Conservation (phyloP, 2,113 vertebrate species). For the Scalopus aquaticus region DNA sequence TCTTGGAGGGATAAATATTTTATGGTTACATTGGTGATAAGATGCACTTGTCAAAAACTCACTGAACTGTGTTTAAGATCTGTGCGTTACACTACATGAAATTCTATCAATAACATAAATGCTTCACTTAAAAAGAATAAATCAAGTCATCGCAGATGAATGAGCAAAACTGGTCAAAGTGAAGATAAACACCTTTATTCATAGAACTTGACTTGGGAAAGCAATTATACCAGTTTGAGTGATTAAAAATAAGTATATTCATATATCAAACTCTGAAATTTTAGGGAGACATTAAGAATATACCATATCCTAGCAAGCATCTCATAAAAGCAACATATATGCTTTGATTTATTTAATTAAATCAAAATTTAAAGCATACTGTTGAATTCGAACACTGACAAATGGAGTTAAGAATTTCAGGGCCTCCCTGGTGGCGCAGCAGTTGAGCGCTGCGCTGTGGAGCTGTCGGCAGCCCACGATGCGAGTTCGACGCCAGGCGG, state of each 20-base stretch:
- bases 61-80: background rate
- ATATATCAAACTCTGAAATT: background rate
- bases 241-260: background rate
- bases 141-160: background rate
- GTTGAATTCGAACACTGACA: background rate
- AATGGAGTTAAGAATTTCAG: background rate
- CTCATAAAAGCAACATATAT: background rate
- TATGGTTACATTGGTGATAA: background rate
- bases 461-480: too few species aligned
- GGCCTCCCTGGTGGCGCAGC: too few species aligned
- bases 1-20: background rate
- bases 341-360: background rate
- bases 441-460: too few species aligned
- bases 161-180: background rate
- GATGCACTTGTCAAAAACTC: background rate
- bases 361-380: background rate
- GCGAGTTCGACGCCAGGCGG: too few species aligned
- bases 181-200: background rate
- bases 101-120: background rate
- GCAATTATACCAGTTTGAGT: background rate
- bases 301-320: background rate
- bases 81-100: background rate
- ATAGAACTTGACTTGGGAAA: background rate
- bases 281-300: background rate
- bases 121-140: background rate